phyloP scores from a whole-genome alignment of 23 tunicate species.

The Halocynthia aurantium region DNA sequence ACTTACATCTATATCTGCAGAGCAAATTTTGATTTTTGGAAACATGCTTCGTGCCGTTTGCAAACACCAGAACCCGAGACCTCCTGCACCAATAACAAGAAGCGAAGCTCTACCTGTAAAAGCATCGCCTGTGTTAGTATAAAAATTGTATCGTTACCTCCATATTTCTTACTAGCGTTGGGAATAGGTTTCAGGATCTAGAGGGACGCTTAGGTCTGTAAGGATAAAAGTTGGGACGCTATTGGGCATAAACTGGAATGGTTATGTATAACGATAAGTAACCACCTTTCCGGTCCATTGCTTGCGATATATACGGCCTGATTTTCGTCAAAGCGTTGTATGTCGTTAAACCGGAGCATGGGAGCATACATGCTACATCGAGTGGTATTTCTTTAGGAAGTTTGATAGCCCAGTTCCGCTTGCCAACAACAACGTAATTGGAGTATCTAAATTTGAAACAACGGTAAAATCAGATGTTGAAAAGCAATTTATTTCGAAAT shows the following conservation, averaged over 20 bases:
- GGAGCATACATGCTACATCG: conserved; percentile 77
- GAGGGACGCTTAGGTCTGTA: too few relatives aligned
- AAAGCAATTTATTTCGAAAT: background rate
- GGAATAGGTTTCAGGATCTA: too few relatives aligned
- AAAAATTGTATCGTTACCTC: too few relatives aligned
- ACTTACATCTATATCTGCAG: conserved; percentile 53
- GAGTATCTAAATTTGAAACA: conserved; percentile 25
- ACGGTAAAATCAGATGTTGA: background rate
- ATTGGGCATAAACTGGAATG: too few relatives aligned
- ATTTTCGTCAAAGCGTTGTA: conserved; percentile 37
- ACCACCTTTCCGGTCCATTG: too few relatives aligned
- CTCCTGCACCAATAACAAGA: conserved; percentile 63
- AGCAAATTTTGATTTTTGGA: conserved; percentile 39
- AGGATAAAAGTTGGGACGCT: too few relatives aligned
- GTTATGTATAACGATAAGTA: too few relatives aligned
- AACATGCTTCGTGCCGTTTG: conserved; percentile 34
- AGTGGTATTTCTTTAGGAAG: conserved; percentile 56
- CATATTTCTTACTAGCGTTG: too few relatives aligned
- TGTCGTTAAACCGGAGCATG: conserved; percentile 78
- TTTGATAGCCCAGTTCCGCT: conserved; percentile 37
- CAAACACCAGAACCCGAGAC: conserved; percentile 63
- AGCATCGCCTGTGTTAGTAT: too few relatives aligned
- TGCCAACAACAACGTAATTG: conserved; percentile 32
- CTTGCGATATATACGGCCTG: conserved; percentile 4
- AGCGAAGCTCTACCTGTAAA: conserved; percentile 35